Evolutionary conservation across 35 echinoderm and acorn worm genomes (phyloP).

Genomic region (Holothuria glaberrima): DNA sequence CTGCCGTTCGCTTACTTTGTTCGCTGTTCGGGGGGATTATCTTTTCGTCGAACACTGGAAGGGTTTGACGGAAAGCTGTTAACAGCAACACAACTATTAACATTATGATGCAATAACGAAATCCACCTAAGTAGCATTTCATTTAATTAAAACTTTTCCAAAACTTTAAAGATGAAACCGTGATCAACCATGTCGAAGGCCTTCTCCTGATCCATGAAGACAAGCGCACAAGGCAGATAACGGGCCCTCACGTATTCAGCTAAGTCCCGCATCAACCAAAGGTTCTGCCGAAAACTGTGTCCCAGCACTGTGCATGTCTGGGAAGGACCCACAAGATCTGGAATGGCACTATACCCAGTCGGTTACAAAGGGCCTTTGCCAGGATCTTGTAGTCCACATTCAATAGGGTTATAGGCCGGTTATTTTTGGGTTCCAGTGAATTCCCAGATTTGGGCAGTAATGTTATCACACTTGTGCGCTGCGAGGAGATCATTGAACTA

Average conservation of each 20-base stretch:
- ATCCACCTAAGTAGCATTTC: neutral
- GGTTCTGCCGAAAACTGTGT: conserved; percentile 26
- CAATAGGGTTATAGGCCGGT: conserved; percentile 54
- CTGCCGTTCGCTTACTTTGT: too few species aligned
- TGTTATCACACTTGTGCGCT: too few species aligned
- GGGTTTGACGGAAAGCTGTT: neutral
- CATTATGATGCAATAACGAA: neutral
- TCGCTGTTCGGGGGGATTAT: too few species aligned
- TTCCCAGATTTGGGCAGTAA: too few species aligned
- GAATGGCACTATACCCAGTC: conserved; percentile 36
- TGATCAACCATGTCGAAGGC: neutral
- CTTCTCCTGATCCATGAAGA: neutral
- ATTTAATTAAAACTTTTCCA: neutral
- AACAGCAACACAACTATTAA: neutral
- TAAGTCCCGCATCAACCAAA: conserved; percentile 19
- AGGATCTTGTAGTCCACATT: conserved; percentile 74
- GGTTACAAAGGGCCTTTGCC: conserved; percentile 4
- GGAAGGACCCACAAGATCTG: conserved; percentile 9
- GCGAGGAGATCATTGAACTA: too few species aligned
- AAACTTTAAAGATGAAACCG: neutral
- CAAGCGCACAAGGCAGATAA: neutral
- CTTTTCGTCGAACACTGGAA: neutral
- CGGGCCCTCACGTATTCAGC: neutral
- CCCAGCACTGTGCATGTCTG: conserved; percentile 40
- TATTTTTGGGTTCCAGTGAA: too few species aligned